Evolutionary conservation across 30 jellyfish, hydroid and myxozoan species (phyloP).

Genomic region (Aurelia aurita complex sp. Pacific): DNA sequence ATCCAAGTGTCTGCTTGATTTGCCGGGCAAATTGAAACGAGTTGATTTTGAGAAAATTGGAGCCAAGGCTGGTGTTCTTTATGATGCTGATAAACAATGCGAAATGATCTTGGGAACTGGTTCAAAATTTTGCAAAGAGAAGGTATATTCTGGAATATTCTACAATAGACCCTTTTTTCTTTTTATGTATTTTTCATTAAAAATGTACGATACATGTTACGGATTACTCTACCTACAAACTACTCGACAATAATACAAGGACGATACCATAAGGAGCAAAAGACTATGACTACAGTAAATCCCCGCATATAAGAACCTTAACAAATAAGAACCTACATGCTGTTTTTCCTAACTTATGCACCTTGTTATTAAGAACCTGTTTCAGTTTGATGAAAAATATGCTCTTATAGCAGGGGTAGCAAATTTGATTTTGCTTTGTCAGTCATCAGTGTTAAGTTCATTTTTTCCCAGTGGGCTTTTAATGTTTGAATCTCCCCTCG

Average conservation of each 20-base stretch:
- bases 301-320: no score
- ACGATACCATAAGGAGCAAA: no score
- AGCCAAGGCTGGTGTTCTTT: slow-evolving; percentile 83
- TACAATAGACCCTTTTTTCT: background rate
- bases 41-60: slow-evolving; percentile 92
- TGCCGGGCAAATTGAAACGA: slow-evolving; percentile 76
- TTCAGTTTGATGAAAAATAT: background rate
- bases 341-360: no score
- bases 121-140: slow-evolving; percentile 84
- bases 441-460: background rate
- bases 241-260: no score
- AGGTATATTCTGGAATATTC: slow-evolving; percentile 8
- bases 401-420: no score
- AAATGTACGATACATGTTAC: no score
- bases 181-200: background rate
- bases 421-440: background rate
- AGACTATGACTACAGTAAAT: no score
- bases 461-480: no score
- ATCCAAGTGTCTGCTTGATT: slow-evolving; percentile 86
- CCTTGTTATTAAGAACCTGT: no score
- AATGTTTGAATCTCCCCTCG: no score
- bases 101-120: slow-evolving; percentile 98
- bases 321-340: no score
- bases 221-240: no score
- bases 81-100: slow-evolving; percentile 94